phyloP scores from a whole-genome alignment of 2,113 vertebrate genomes.

The Anolis sagrei region DNA sequence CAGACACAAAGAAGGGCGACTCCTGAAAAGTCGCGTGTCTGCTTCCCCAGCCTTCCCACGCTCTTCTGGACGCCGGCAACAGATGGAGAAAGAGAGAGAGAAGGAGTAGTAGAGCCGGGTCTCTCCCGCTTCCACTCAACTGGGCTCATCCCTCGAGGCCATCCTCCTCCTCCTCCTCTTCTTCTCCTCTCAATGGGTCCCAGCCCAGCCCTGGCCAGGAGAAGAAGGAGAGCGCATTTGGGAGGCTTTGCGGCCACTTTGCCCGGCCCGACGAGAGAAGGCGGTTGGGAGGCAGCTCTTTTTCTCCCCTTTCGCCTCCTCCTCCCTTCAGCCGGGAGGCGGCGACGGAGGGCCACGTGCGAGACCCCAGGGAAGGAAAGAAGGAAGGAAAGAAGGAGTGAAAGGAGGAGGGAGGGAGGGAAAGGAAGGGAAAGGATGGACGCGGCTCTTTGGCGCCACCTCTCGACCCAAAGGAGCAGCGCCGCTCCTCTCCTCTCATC shows the following conservation, averaged over 20 bases:
- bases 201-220: too few species aligned
- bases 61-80: too few species aligned
- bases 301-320: too few species aligned
- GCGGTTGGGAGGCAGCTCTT: neutral
- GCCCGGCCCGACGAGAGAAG: neutral
- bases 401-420: neutral
- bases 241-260: neutral
- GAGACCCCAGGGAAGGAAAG: neutral
- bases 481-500: neutral
- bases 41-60: too few species aligned
- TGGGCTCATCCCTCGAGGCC: conserved; percentile 7
- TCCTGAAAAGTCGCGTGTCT: too few species aligned
- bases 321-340: conserved; percentile 44
- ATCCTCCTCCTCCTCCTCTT: neutral
- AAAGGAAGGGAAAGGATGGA: neutral
- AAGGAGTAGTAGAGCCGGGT: too few species aligned
- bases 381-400: neutral
- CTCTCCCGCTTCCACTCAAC: neutral
- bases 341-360: conserved; percentile 47
- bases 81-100: too few species aligned
- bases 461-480: conserved; percentile 19
- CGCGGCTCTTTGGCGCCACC: conserved; percentile 60
- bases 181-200: too few species aligned
- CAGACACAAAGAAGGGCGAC: too few species aligned
- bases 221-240: too few species aligned